These are phyloP conservation scores for Melinopterus prodromus DNA, from an alignment of 2,888 invertebrate species.

Conservation along the genomic window DNA sequence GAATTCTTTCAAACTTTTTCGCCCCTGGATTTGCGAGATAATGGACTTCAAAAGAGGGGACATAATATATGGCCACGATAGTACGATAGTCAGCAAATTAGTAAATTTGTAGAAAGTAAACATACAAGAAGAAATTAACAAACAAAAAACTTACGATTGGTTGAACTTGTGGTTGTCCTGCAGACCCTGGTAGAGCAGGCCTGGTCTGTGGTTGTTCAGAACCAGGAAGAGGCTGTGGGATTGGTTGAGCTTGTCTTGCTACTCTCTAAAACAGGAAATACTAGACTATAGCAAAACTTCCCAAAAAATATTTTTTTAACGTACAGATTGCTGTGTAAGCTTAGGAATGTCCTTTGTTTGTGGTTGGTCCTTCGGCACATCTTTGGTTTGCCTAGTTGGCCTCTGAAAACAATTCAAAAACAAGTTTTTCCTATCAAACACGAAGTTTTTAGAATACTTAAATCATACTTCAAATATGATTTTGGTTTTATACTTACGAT, in stretches of 20 bases:
- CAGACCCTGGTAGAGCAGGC: not conserved
- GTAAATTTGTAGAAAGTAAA: too few species aligned
- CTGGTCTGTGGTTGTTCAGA: constrained; percentile 5
- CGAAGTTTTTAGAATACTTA: not conserved
- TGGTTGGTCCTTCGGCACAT: constrained; percentile 1
- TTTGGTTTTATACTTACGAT: constrained; percentile 5
- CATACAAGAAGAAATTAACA: not conserved
- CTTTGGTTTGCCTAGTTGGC: constrained; percentile 9
- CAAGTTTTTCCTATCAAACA: not conserved
- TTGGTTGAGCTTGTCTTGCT: not conserved
- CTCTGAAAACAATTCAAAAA: not conserved
- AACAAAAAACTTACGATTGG: not conserved
- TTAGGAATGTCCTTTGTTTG: not conserved
- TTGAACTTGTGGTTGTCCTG: constrained; percentile 25
- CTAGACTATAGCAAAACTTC: not conserved
- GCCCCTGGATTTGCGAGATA: too few species aligned
- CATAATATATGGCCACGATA: too few species aligned
- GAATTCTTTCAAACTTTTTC: too few species aligned
- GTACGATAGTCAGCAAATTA: too few species aligned
- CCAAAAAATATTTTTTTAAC: not conserved
- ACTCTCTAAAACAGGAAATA: not conserved
- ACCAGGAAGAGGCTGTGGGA: not conserved
- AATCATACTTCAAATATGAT: not conserved
- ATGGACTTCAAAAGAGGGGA: too few species aligned
- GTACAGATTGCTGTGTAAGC: not conserved